Evolutionary conservation across 2,797 vertebrate species (phyloP).

Genomic region (Hyperoplus immaculatus): DNA sequence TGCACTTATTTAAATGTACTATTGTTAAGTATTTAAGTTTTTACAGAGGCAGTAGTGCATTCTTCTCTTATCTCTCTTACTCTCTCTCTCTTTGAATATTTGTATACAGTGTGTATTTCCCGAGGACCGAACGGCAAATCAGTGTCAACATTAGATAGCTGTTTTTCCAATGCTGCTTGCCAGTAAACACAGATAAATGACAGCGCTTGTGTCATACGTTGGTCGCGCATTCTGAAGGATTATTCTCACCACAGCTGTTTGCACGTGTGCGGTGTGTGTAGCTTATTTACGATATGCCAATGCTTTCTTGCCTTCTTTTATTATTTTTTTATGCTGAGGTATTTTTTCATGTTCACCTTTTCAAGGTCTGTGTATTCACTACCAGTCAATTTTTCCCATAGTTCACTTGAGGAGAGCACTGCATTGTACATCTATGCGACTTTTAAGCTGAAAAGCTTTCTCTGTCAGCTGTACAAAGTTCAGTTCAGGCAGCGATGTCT

Average conservation of each 20-base stretch:
- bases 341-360: conserved; percentile 4
- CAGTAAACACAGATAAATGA: conserved; percentile 71
- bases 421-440: not conserved
- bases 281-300: conserved; percentile 50
- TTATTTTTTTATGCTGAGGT: not conserved
- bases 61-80: not conserved
- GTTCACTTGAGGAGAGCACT: not conserved
- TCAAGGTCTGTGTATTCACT: not conserved
- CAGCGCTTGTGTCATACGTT: conserved; percentile 42
- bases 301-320: not conserved
- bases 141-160: conserved; percentile 53
- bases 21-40: not conserved
- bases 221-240: conserved; percentile 54
- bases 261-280: conserved; percentile 31
- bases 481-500: conserved; percentile 44
- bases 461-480: conserved; percentile 54
- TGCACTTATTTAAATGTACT: not conserved
- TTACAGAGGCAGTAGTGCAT: not conserved
- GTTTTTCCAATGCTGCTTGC: conserved; percentile 37
- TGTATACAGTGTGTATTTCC: conserved; percentile 19
- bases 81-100: conserved; percentile 10
- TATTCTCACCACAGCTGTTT: conserved; percentile 30
- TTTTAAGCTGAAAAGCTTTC: conserved; percentile 21
- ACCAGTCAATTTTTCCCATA: no score
- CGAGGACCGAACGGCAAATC: conserved; percentile 30